Evolutionary conservation across 2,113 vertebrate species (phyloP).

Genomic region (Malurus elegans): DNA sequence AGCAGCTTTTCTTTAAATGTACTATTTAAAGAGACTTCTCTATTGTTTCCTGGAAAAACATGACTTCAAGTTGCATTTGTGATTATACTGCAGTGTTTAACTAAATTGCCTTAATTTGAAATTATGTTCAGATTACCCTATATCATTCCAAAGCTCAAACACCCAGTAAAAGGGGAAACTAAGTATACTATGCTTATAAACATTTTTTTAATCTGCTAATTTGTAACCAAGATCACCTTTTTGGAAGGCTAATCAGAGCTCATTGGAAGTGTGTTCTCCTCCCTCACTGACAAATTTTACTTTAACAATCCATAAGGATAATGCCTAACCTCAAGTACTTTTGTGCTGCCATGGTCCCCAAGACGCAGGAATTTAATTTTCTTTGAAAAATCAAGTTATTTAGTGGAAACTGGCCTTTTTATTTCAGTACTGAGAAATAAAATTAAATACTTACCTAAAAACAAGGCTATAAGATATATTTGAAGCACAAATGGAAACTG

Average conservation of each 20-base stretch:
- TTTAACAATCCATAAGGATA: not conserved
- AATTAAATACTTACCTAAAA: slow-evolving; percentile 82
- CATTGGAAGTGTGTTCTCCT: not conserved
- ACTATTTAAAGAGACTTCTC: not conserved
- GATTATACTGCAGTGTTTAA: not conserved
- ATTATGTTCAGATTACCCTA: not conserved
- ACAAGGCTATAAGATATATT: slow-evolving; percentile 83
- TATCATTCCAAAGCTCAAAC: not conserved
- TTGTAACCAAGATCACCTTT: not conserved
- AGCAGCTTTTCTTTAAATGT: not conserved
- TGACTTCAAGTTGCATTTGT: not conserved
- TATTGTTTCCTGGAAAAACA: not conserved
- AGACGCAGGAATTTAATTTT: not conserved
- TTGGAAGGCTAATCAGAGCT: not conserved
- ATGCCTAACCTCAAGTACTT: not conserved
- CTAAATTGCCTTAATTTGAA: not conserved
- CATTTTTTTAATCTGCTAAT: not conserved
- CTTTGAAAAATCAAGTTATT: not conserved
- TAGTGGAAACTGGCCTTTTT: not conserved
- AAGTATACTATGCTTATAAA: not conserved
- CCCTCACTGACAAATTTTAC: not conserved
- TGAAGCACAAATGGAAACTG: slow-evolving; percentile 87
- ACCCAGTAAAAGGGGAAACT: not conserved
- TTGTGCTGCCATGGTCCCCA: not conserved
- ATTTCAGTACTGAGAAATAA: not conserved